A percentile compares a stretch with the other conserved stretches of the same genome.
These are phyloP conservation scores for Catharus bicknelli DNA, from an alignment of 2,113 vertebrate species.

Conservation along the genomic window DNA sequence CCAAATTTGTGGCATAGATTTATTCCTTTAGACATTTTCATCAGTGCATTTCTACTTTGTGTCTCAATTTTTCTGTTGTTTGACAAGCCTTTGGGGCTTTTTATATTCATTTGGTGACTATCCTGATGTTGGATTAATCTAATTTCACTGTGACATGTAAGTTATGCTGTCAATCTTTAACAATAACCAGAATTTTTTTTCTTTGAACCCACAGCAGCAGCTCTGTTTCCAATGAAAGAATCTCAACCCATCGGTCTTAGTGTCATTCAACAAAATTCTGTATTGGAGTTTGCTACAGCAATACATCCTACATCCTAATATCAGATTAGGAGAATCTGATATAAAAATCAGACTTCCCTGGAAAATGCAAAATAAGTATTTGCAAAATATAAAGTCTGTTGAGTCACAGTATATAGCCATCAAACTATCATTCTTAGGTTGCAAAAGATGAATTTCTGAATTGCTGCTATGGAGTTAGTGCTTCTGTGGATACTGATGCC, in stretches of 20 bases:
- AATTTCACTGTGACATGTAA: neutral
- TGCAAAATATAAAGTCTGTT: neutral
- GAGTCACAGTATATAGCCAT: neutral
- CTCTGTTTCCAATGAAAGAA: neutral
- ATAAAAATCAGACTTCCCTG: neutral
- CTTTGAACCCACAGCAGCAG: neutral
- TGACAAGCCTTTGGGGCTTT: neutral
- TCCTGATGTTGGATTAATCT: neutral
- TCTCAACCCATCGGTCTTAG: neutral
- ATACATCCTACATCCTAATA: neutral
- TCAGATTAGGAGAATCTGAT: neutral
- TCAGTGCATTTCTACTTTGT: neutral
- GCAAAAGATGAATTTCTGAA: conserved; percentile 67
- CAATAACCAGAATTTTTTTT: neutral
- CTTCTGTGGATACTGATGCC: conserved; percentile 58
- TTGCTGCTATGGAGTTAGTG: conserved; percentile 62
- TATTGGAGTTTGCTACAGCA: neutral
- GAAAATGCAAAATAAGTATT: neutral
- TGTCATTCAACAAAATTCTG: neutral
- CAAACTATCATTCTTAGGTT: conserved; percentile 30
- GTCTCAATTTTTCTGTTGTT: neutral
- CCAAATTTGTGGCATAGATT: neutral
- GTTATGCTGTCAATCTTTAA: neutral
- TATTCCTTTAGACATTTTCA: neutral
- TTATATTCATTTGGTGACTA: neutral